Base-by-base conservation (phyloP, 2,797 vertebrate species). In the Chloroceryle amazona region DNA sequence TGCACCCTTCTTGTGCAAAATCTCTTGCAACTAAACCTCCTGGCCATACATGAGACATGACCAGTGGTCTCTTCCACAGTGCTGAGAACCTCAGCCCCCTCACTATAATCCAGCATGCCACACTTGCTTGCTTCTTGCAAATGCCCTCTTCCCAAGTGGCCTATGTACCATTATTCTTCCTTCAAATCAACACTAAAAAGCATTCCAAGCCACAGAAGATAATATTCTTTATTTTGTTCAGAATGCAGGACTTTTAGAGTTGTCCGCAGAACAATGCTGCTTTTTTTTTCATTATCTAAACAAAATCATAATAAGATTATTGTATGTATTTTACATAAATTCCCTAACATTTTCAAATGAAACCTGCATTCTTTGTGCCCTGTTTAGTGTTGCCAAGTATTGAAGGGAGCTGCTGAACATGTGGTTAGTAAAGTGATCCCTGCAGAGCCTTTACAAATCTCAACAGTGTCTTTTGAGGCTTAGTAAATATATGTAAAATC, bases 381-480 rank as follows among this genome's bases (percentile, higher is more conserved):
- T 93, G 55, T 51, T 75, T 63, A 72, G 46, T 1, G 10, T 3
- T 73, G 26, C 62, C 13, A 2, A 31, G 33, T 19, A 9, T 12
- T n/a, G 78, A 39, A 85, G 80, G 79, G 71, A 93, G 76, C 90
- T 91, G 81, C 60, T 42, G 14, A 51, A 57, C 8, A 0, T 14
- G 67, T 29, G 73, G 58, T 81, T 67, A 72, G 80, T 37, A 46
- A 60, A 95, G 71, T 4, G 29, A 88, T 89, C 39, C 81, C 70
- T 58, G 28, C 9, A 37, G 6, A 91, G 58, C 39, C 74, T 54
- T 82, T 46, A 68, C 62, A 84, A 89, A 93, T 49, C 91, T 54
- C 86, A 62, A 0, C 72, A 80, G 93, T 52, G 90, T 9, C 78
- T 96, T 95, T 62, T 73, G 92, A 95, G 90, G 72, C 93, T 93